A percentile compares a stretch with the other conserved stretches of the same genome.
These are phyloP conservation scores for Urocolius indicus DNA, from an alignment of 2,113 vertebrate species.

Conservation along the genomic window DNA sequence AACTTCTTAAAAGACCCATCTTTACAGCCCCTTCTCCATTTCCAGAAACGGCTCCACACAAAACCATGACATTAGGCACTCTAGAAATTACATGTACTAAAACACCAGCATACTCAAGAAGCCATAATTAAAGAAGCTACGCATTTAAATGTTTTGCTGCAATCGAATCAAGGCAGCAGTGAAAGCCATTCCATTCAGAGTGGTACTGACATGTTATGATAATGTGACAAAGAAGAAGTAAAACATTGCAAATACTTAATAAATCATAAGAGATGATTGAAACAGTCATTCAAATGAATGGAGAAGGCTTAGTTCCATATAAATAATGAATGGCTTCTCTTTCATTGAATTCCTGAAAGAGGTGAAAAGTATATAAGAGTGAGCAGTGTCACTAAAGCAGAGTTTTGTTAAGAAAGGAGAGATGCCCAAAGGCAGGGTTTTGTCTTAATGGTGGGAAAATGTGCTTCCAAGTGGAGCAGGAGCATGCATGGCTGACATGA, in stretches of 20 bases:
- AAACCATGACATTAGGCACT: neutral
- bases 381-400: neutral
- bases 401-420: neutral
- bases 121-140: neutral
- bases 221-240: neutral
- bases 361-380: neutral
- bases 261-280: neutral
- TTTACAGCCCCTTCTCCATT: no score
- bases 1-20: no score
- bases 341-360: neutral
- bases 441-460: neutral
- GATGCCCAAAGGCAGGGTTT: neutral
- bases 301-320: neutral
- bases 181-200: neutral
- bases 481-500: neutral
- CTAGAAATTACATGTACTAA: neutral
- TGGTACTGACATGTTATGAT: neutral
- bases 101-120: neutral
- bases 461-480: neutral
- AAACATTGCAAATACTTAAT: neutral
- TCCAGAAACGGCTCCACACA: no score
- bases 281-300: neutral
- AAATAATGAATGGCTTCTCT: slow-evolving; percentile 4
- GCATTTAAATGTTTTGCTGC: neutral
- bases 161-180: neutral